Evolutionary conservation across 2,888 invertebrate genomes (phyloP).

Genomic region (Drosophila pseudotalamancana): DNA sequence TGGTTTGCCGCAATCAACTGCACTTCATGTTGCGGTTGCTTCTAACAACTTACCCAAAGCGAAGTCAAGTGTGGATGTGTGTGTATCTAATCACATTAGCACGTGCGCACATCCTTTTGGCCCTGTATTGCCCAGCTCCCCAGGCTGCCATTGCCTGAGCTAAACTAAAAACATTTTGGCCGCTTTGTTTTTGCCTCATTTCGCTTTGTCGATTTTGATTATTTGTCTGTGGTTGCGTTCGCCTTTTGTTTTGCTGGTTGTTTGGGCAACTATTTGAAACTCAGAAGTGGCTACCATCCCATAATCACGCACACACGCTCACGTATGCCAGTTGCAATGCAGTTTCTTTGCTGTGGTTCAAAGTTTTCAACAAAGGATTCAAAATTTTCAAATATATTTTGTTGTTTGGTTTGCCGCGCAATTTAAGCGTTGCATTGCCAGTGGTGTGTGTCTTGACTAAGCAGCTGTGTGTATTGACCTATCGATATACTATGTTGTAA

Average conservation of each 20-base stretch:
- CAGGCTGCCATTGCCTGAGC: conserved; percentile 59
- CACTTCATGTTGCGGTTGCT: conserved; percentile 78
- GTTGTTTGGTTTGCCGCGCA: conserved; percentile 14
- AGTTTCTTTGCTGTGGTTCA: conserved; percentile 45
- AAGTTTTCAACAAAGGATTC: conserved; percentile 45
- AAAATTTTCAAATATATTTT: background rate
- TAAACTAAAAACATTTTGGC: conserved; percentile 72
- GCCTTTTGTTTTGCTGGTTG: conserved; percentile 45
- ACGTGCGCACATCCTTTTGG: conserved; percentile 75
- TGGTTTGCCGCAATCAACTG: conserved; percentile 77
- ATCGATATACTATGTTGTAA: conserved; percentile 3
- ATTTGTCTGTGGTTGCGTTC: conserved; percentile 69
- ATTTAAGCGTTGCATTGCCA: conserved; percentile 10
- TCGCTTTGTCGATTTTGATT: conserved; percentile 77
- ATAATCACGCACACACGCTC: conserved; percentile 14
- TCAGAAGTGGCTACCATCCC: conserved; percentile 57
- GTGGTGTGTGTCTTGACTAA: conserved; percentile 27
- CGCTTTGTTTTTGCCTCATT: conserved; percentile 78
- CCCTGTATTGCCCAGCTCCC: conserved; percentile 48
- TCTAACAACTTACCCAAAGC: conserved; percentile 52
- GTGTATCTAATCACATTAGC: conserved; percentile 79
- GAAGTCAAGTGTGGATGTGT: conserved; percentile 16
- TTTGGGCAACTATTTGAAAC: conserved; percentile 65
- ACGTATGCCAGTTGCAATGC: conserved; percentile 41
- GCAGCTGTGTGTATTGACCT: background rate